These are phyloP conservation scores for Pterois miles DNA, from an alignment of 2,797 vertebrate species.

Conservation along the genomic window DNA sequence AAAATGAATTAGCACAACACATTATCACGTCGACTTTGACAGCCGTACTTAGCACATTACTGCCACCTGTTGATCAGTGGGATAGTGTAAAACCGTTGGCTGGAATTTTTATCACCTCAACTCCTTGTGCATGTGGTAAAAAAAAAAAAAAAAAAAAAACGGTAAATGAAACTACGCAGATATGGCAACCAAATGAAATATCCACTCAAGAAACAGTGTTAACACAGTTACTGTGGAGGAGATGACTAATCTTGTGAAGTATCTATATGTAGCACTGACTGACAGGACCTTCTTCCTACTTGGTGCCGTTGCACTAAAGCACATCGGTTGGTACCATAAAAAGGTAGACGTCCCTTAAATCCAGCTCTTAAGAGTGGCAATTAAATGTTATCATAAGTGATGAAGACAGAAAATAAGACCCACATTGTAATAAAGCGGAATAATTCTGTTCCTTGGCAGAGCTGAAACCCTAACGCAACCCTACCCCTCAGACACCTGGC, in stretches of 20 bases:
- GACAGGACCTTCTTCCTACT: not conserved
- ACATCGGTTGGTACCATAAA: not conserved
- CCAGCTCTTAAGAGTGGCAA: not conserved
- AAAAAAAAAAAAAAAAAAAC: too few relatives aligned
- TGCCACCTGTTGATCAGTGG: slow-evolving; percentile 1
- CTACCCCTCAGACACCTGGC: not conserved
- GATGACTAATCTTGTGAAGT: not conserved
- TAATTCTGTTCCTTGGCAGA: not conserved
- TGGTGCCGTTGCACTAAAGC: not conserved
- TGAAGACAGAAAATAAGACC: not conserved
- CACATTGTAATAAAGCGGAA: not conserved
- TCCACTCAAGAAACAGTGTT: not conserved
- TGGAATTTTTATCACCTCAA: not conserved
- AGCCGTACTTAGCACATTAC: not conserved
- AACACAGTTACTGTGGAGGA: not conserved
- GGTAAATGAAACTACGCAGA: not conserved
- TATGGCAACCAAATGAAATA: not conserved
- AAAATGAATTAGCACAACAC: too few relatives aligned
- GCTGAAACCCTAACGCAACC: not conserved
- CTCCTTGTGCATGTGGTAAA: not conserved
- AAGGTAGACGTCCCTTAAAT: not conserved
- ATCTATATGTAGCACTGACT: not conserved
- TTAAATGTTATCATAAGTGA: not conserved
- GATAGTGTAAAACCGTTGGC: fast-evolving
- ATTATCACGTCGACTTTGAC: too few relatives aligned